Evolutionary conservation across 2,888 invertebrate species (phyloP), one percentile per base, ranked within the genome.

Genomic region (Limnephilus rhombicus): DNA sequence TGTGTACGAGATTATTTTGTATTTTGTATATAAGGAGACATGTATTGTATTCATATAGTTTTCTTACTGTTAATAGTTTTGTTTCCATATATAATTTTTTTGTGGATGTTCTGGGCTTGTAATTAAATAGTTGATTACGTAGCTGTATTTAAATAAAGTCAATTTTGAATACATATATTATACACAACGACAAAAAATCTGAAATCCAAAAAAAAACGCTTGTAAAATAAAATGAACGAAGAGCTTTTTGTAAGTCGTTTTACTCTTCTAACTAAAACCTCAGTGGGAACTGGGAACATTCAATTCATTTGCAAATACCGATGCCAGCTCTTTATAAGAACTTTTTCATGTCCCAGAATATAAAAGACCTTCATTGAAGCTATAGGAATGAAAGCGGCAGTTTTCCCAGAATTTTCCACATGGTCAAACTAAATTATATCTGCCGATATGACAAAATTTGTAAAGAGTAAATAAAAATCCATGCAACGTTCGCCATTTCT

Each of bases 381-480:
- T 12, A n/a, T 85, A 85, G 34, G 68, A 87, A 87, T 87, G 87
- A 86, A 86, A 86, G 87, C 87, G 49, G 31, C 31, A 87, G 34
- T 89, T 82, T 91, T 91, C 37, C 37, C 83, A 68, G 81, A 87
- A 87, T 88, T 85, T 91, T 89, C 86, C 85, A 49, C 91, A 45
- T 85, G 89, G 91, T 89, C 91, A 89, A 88, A 92, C 81, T 68
- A 91, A 91, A 91, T 92, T 88, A 87, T 91, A 88, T 91, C 87
- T 91, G 92, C 92, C 91, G 90, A 91, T 88, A 90, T 91, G 90
- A 81, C 92, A 88, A 90, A 92, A 91, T 92, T 92, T 92, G 85
- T 92, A 91, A 90, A 92, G 91, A 92, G 92, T 92, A 91, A 92
- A 92, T 92, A 91, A 92, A 92, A 91, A 85, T 34, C 91, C 89